phyloP scores from a whole-genome alignment of 1,140 invertebrate genomes.

The Bombus terrestris region DNA sequence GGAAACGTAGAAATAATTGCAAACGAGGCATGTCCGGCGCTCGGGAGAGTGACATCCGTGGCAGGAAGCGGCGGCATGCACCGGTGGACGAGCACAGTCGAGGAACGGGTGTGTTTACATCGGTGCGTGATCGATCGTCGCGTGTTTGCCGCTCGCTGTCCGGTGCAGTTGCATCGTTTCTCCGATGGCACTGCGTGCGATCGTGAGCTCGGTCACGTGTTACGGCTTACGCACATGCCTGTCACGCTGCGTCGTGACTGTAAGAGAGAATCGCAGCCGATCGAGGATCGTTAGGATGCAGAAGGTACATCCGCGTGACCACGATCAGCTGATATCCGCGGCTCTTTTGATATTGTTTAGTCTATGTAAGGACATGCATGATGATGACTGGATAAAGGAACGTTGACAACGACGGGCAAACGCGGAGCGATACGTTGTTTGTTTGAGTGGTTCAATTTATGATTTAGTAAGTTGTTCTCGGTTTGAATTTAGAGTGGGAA shows the following conservation, averaged over 20 bases:
- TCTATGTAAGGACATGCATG: neutral
- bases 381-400: neutral
- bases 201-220: constrained; percentile 61
- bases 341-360: constrained; percentile 38
- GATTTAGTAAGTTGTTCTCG: neutral
- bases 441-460: neutral
- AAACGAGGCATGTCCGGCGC: constrained; percentile 66
- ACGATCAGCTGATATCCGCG: constrained; percentile 57
- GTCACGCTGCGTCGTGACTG: constrained; percentile 30
- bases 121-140: constrained; percentile 75
- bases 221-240: constrained; percentile 56
- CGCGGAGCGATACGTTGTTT: neutral
- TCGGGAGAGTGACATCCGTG: constrained; percentile 53
- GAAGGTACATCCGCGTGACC: constrained; percentile 19
- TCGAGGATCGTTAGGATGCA: constrained; percentile 47
- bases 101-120: constrained; percentile 68
- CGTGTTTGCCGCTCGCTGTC: constrained; percentile 48
- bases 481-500: too few relatives aligned
- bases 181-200: constrained; percentile 33
- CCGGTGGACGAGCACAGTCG: constrained; percentile 66
- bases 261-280: constrained; percentile 41
- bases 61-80: constrained; percentile 64
- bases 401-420: neutral
- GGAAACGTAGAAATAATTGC: constrained; percentile 68
- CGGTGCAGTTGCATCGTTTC: constrained; percentile 36